phyloP scores from a whole-genome alignment of 2,797 vertebrate genomes.

The Vespertilio murinus region DNA sequence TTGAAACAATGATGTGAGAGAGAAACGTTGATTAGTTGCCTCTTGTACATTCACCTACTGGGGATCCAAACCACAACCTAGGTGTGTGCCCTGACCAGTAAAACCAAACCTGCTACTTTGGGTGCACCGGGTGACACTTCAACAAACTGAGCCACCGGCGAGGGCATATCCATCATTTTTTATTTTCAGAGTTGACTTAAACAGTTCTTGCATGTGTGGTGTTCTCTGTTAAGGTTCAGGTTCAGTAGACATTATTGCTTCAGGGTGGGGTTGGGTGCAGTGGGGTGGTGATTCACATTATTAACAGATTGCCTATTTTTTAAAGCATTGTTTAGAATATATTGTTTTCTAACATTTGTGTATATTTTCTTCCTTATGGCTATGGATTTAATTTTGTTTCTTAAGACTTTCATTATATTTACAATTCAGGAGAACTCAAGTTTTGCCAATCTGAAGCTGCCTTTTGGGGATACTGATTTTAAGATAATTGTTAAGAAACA shows the following conservation, averaged over 20 bases:
- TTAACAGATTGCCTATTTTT: background rate
- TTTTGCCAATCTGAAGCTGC: background rate
- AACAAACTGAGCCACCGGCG: background rate
- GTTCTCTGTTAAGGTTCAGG: background rate
- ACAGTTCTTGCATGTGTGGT: background rate
- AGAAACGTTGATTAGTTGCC: background rate
- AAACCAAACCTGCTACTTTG: background rate
- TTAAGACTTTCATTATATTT: background rate
- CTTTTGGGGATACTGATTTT: background rate
- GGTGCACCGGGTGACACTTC: background rate
- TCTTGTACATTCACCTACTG: background rate
- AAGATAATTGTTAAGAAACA: background rate
- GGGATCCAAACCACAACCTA: background rate
- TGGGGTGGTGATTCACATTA: background rate
- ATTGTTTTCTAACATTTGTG: background rate
- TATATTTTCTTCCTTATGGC: background rate
- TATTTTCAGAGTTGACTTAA: background rate
- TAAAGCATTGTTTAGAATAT: background rate
- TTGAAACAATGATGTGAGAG: background rate
- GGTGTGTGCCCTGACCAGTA: background rate
- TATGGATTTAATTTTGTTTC: background rate
- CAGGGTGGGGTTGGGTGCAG: rapidly evolving
- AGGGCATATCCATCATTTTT: background rate
- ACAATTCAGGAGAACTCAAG: background rate
- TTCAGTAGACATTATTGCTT: background rate